Conservation (phyloP, 2,888 invertebrate genomes). For the Lepetodrilus schrolli region DNA sequence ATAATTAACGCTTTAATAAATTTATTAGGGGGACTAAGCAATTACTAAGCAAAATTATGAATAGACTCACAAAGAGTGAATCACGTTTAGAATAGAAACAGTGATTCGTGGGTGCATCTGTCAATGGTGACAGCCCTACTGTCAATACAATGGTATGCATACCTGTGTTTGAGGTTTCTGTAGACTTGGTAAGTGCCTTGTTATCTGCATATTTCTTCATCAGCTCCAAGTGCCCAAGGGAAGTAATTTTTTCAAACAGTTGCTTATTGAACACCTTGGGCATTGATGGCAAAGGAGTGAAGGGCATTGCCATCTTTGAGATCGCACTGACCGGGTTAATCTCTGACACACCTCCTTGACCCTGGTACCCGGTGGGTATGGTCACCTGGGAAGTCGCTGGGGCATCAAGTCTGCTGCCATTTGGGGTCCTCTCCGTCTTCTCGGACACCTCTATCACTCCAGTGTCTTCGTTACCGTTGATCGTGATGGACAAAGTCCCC, state of each 20-base stretch:
- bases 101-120: too few species aligned
- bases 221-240: slow-evolving; percentile 28
- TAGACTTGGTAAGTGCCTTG: too few species aligned
- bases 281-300: neutral
- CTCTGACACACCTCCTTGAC: neutral
- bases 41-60: too few species aligned
- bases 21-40: too few species aligned
- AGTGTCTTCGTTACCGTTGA: slow-evolving; percentile 2
- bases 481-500: neutral
- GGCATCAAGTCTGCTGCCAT: neutral
- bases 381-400: too few species aligned
- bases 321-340: neutral
- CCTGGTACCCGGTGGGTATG: too few species aligned
- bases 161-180: too few species aligned
- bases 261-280: neutral
- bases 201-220: slow-evolving; percentile 10
- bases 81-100: too few species aligned
- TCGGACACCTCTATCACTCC: slow-evolving; percentile 8
- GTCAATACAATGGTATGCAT: too few species aligned
- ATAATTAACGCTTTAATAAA: too few species aligned
- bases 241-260: slow-evolving; percentile 28
- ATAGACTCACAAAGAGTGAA: too few species aligned
- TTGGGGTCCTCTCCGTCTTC: neutral
- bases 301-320: neutral
- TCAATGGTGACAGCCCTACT: too few species aligned